Conservation (phyloP, 2,113 vertebrate species). For the Maccullochella peelii region DNA sequence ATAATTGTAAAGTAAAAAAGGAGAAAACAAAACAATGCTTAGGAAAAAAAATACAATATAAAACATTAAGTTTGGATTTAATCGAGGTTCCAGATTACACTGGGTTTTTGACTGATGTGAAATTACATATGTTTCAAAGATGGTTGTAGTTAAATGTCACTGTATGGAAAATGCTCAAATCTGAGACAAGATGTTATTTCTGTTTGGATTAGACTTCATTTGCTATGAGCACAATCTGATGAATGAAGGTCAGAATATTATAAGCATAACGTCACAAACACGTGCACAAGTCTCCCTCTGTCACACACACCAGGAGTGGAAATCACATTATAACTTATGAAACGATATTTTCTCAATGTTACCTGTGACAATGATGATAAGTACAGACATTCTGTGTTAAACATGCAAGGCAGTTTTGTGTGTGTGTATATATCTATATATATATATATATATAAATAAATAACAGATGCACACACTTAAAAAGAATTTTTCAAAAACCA, state of each 20-base stretch:
- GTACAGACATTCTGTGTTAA: background rate
- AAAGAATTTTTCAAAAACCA: background rate
- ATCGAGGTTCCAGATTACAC: background rate
- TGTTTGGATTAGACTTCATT: background rate
- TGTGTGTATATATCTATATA: no score
- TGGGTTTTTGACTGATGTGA: background rate
- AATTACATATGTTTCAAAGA: background rate
- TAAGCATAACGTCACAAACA: constrained; percentile 1
- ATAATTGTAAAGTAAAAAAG: background rate
- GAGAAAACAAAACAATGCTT: background rate
- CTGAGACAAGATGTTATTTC: background rate
- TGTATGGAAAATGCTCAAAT: background rate
- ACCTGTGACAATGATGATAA: no score
- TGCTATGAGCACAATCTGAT: constrained; percentile 23
- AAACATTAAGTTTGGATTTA: background rate
- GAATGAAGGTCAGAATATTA: constrained; percentile 27
- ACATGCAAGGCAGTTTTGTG: background rate
- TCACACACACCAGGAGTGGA: background rate
- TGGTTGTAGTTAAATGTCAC: constrained; percentile 18
- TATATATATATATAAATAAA: no score
- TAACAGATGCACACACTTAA: background rate
- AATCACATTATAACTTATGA: background rate
- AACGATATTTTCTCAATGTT: background rate
- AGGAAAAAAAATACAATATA: background rate
- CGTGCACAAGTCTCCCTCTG: background rate